Evolutionary conservation across 2,113 vertebrate genomes (phyloP).

Genomic region (Zosterops lateralis): DNA sequence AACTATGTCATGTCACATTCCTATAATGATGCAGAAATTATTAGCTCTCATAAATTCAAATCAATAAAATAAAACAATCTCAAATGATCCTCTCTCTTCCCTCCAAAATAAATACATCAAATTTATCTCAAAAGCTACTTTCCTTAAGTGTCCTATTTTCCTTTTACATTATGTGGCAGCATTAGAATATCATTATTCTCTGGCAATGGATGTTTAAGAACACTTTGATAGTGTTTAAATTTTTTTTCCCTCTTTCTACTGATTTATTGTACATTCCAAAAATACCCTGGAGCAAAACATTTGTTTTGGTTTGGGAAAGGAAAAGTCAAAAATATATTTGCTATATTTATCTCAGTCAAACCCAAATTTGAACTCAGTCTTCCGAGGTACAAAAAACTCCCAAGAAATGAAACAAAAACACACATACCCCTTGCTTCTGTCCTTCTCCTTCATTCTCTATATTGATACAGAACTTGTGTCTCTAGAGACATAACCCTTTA

Average conservation of each 20-base stretch:
- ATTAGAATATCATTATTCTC: slow-evolving; percentile 20
- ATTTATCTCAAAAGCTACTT: slow-evolving; percentile 29
- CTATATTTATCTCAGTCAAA: slow-evolving; percentile 52
- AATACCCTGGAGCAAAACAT: slow-evolving; percentile 48
- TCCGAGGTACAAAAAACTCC: not conserved
- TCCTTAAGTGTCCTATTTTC: slow-evolving; percentile 23
- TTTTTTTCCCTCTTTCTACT: slow-evolving; percentile 23
- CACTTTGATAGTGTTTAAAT: slow-evolving; percentile 18
- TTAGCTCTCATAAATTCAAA: not conserved
- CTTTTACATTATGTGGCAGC: not conserved
- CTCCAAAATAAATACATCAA: not conserved
- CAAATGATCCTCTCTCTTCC: not conserved
- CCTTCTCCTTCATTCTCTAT: not conserved
- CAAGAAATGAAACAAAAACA: not conserved
- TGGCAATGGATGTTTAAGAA: slow-evolving; percentile 35
- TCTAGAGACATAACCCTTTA: not conserved
- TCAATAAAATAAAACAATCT: not conserved
- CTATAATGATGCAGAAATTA: not conserved
- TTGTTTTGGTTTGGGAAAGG: slow-evolving; percentile 28
- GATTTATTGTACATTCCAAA: slow-evolving; percentile 39
- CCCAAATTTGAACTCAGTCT: slow-evolving; percentile 9
- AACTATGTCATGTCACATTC: not conserved
- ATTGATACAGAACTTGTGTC: not conserved
- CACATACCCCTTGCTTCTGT: not conserved
- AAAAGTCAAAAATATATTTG: slow-evolving; percentile 45